Evolutionary conservation across 2,888 invertebrate species (phyloP), one percentile per base, ranked within the genome.

Genomic region (Tipula lateralis): DNA sequence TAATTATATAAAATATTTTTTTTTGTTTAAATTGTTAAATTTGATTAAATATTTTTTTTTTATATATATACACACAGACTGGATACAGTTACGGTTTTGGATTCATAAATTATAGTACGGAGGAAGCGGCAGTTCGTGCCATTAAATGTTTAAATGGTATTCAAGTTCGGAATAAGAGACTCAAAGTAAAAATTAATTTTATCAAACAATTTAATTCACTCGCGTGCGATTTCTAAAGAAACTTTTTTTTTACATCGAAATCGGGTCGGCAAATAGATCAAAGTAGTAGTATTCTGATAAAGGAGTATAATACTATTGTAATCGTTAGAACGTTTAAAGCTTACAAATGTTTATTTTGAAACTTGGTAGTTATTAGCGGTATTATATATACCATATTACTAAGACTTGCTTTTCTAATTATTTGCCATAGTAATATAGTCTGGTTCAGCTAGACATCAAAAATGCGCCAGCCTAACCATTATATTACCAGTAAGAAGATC

Each of bases 1-100:
- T 88, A 88, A 88, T 84, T 24, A 16, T 32, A 36, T n/a, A 16
- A 24, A 34, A 36, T 32, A 16, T 39, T 83, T 84, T 24, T 66
- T 66, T 66, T 66, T 66, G 24, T 66, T 66, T n/a, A n/a, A n/a
- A n/a, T n/a, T 66, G 66, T 24, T 50, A 29, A 39, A 29, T 84
- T 84, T 84, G 13, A 29, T 34, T 44, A 32, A 83, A 29, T 32
- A 84, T 50, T 34, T 85, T 84, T 83, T 84, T 29, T 13, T 86
- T 86, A 85, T 85, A 83, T 81, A 80, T 84, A 24, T 80, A 13
- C 86, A 92, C 91, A 85, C 92, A 96, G 93, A 97, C 97, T 90
- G 97, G 97, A 84, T 98, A 98, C 92, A 97, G 97, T 91, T 98
- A 96, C 91, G 98, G 98, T 80, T 98, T 97, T 91, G 98, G 97